These are phyloP conservation scores for Gobionotothen gibberifrons DNA, from an alignment of 2,797 vertebrate genomes.

Conservation along the genomic window DNA sequence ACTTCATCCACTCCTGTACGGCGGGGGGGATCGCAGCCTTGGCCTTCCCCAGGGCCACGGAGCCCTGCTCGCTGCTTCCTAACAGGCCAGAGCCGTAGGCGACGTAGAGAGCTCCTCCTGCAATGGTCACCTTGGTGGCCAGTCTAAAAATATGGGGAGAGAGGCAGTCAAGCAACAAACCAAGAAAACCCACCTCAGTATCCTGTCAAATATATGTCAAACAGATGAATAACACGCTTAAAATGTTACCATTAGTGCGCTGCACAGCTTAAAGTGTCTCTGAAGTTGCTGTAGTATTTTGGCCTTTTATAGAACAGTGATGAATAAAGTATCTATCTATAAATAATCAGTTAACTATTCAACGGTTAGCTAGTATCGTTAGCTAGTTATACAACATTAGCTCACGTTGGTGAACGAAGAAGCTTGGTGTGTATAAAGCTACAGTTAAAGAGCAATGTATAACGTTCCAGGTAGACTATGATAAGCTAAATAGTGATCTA, in stretches of 20 bases:
- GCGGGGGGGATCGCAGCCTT: slow-evolving; percentile 87
- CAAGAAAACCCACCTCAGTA: neutral
- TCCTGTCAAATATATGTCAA: neutral
- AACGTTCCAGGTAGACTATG: neutral
- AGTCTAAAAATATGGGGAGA: slow-evolving; percentile 79
- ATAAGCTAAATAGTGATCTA: neutral
- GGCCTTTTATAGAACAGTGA: too few relatives aligned
- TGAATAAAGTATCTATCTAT: too few relatives aligned
- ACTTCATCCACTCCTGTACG: slow-evolving; percentile 90
- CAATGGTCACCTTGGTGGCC: slow-evolving; percentile 89
- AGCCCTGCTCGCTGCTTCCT: slow-evolving; percentile 85
- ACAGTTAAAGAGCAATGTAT: neutral
- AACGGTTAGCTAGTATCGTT: neutral
- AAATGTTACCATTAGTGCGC: too few relatives aligned
- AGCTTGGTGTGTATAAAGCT: fast-evolving
- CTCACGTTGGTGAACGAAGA: neutral
- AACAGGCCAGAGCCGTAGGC: slow-evolving; percentile 90
- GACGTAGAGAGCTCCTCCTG: slow-evolving; percentile 91
- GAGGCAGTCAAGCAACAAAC: neutral
- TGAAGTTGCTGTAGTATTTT: neutral
- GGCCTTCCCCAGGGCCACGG: slow-evolving; percentile 86
- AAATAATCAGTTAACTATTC: neutral
- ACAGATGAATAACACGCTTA: neutral
- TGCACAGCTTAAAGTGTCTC: neutral
- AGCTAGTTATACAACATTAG: neutral